Base-by-base conservation (phyloP, 1,140 invertebrate genomes). In the Mylabris phalerata region DNA sequence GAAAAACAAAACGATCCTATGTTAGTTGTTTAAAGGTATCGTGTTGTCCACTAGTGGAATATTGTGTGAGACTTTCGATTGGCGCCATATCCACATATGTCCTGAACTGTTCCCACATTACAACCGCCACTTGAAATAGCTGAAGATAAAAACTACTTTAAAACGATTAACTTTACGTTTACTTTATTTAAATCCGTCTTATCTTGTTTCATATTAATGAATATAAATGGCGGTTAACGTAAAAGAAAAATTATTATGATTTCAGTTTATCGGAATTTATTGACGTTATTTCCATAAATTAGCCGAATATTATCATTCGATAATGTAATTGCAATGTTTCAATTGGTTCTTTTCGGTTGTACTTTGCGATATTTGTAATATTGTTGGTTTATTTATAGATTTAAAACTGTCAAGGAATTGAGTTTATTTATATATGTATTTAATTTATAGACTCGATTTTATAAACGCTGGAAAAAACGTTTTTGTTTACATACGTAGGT, bases 71-170 rank as follows among this genome's bases (percentile, higher is more conserved):
- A 32, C 59, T 32, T 32, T 51, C 44, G 48, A 44, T 50, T 64
- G 62, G 62, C 62, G 62, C 62, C 62, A 55, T 42, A 48, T 32
- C 57, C 54, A 51, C 62, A 64, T 41, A 55, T 64, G 59, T 60
- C 54, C 58, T 45, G 51, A 63, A 55, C 48, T 41, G 58, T 64
- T 64, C 62, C 62, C 62, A 64, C 62, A 64, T 55, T 61, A 63
- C 50, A 44, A 55, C 50, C 50, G 19, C 62, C 62, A 64, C 62
- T 64, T 64, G 62, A 64, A 61, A 61, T 54, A 55, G 59, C 46
- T 60, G 7, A 32, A 61, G 62, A 64, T 64, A 64, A 64, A 61
- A 52, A 55, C 48, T 61, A 60, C 48, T 64, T 64, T 64, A 64
- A 64, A 42, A 60, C 13, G 52, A 52, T 25, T 38, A 27, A 55